A percentile compares a stretch with the other conserved stretches of the same genome.
Evolutionary conservation across 2,113 vertebrate genomes (phyloP).

Genomic region (Athene noctua): DNA sequence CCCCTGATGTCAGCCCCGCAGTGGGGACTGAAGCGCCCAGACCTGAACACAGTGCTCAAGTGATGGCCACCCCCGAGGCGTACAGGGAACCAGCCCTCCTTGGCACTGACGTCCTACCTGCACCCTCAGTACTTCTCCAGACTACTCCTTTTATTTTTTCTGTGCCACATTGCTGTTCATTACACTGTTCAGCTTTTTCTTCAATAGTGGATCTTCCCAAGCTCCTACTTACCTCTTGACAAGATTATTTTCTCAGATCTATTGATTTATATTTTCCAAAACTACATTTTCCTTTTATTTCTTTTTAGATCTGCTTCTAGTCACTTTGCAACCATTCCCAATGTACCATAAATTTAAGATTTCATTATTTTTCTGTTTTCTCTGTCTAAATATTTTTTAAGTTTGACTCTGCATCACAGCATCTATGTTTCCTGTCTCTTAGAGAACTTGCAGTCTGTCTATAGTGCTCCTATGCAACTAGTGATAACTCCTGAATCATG

Average conservation of each 20-base stretch:
- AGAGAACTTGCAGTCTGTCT: background rate
- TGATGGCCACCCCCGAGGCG: too few species aligned
- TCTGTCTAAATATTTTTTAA: background rate
- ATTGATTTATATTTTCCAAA: background rate
- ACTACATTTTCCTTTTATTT: background rate
- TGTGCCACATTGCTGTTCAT: background rate
- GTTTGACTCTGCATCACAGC: background rate
- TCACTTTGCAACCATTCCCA: background rate
- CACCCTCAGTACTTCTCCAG: background rate
- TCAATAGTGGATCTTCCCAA: background rate
- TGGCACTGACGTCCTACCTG: background rate
- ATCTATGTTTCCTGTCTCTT: background rate
- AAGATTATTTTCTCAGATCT: background rate
- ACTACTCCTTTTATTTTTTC: background rate
- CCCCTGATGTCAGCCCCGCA: background rate
- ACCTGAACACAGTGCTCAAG: background rate
- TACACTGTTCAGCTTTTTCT: background rate
- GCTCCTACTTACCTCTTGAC: background rate
- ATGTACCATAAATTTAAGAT: background rate
- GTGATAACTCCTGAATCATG: background rate
- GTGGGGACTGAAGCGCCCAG: background rate
- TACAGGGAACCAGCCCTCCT: too few species aligned
- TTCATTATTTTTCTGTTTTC: background rate
- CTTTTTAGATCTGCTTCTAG: background rate
- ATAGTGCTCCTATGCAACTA: background rate